Conservation (phyloP, 2,113 vertebrate genomes). For the pig (Sus scrofa) region DNA sequence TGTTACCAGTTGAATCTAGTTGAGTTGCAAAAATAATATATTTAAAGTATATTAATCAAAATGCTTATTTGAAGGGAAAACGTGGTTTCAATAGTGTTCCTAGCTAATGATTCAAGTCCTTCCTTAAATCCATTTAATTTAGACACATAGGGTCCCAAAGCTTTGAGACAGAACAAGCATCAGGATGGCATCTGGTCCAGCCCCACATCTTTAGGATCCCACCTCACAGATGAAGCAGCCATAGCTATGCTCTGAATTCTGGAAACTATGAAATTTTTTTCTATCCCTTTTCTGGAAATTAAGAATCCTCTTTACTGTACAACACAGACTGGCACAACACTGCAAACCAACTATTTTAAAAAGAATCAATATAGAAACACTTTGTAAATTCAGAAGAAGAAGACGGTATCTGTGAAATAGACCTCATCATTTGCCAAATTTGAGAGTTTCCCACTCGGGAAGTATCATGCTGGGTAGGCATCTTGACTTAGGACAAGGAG, state of each 20-base stretch:
- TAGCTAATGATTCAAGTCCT: neutral
- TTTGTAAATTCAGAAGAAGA: conserved; percentile 48
- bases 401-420: neutral
- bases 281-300: neutral
- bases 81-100: neutral
- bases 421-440: neutral
- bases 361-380: neutral
- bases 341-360: no score
- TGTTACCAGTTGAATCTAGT: neutral
- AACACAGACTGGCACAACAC: no score
- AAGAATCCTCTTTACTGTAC: neutral
- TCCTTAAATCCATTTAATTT: neutral
- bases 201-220: neutral
- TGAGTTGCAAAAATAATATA: neutral
- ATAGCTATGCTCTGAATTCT: neutral
- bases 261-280: neutral
- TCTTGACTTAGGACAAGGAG: neutral
- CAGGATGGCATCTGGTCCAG: neutral
- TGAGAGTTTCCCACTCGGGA: neutral
- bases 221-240: neutral
- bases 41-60: conserved; percentile 26
- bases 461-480: neutral
- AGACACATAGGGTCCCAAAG: neutral
- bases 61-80: neutral
- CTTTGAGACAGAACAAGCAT: neutral